Evolutionary conservation across 2,888 invertebrate genomes (phyloP), one percentile per base, ranked within the genome.

Genomic region (Seladonia tumulorum): DNA sequence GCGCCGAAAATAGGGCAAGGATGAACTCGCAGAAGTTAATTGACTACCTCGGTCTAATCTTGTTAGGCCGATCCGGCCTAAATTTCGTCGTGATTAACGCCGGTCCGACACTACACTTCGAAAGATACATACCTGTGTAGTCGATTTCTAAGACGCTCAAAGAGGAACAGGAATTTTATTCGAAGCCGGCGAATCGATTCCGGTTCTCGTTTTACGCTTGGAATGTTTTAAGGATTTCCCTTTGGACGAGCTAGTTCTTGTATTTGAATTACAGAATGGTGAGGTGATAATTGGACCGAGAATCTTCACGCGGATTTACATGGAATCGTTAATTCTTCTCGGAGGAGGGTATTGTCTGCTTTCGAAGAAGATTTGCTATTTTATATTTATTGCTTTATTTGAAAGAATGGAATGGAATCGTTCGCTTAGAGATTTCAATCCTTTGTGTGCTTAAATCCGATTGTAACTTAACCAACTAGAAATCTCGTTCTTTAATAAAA

Each of bases 1-100:
- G 8, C 42, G 57, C 87, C 86, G 79, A 88, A 91, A 92, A 92
- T 90, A 92, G 85, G 47, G 83, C 88, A 83, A 84, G 82, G 86
- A 86, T 85, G n/a, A 63, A 78, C 76, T 71, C 72, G n/a, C 70
- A 45, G 70, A 68, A 10, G 71, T 83, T 42, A 86, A 86, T 87
- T 82, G 73, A 82, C 86, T 81, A 68, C 12, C 76, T 76, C 57
- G 83, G 86, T 89, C 90, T 91, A 93, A 93, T 92, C 89, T 91
- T 82, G 85, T 93, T 93, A 92, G 85, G 79, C 66, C 87, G 81
- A 91, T 91, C 91, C 82, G 68, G 53, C 79, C 74, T 82, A 88
- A 90, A 91, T 93, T 91, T 87, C 75, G 74, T 75, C 73, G 72
- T 75, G 78, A 76, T 90, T 90, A 90, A 84, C 89, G 79, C 80